Percentiles rank a stretch among this genome's conserved stretches.
Evolutionary conservation across 2,888 invertebrate species (phyloP).

Genomic region (Andrena minutula): DNA sequence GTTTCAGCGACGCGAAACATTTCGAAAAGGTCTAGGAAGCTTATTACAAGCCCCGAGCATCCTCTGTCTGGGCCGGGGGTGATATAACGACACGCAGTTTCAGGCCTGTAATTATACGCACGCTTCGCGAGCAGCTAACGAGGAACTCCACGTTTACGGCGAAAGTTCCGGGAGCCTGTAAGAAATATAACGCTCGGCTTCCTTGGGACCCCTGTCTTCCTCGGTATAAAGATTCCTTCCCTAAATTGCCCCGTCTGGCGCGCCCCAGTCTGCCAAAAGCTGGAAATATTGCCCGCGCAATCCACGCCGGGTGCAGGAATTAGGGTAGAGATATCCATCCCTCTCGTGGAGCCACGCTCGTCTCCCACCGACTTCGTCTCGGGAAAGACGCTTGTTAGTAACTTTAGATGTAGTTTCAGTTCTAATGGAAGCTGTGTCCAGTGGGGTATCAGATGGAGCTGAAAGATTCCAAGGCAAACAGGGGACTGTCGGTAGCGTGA

Average conservation of each 20-base stretch:
- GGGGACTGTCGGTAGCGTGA: neutral
- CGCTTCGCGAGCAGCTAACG: conserved; percentile 43
- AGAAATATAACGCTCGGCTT: conserved; percentile 2
- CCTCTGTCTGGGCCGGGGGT: neutral
- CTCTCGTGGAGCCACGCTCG: neutral
- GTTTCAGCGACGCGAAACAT: conserved; percentile 4
- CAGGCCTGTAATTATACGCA: conserved; percentile 45
- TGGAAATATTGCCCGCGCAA: conserved; percentile 29
- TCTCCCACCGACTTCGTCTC: neutral
- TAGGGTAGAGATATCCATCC: neutral
- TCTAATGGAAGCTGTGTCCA: neutral
- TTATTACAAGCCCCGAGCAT: conserved; percentile 5
- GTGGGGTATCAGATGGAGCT: neutral
- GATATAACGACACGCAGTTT: conserved; percentile 26
- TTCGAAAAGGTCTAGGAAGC: neutral
- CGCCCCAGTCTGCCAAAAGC: too few relatives aligned
- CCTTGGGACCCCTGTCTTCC: neutral
- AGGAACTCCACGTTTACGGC: conserved; percentile 44
- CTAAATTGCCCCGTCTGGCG: too few relatives aligned
- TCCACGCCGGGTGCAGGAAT: conserved; percentile 12
- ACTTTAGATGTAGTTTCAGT: neutral
- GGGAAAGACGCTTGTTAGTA: neutral
- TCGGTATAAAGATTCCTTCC: conserved; percentile 19
- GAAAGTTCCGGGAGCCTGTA: conserved; percentile 54
- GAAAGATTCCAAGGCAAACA: neutral